Conservation (phyloP, 2,113 vertebrate species). For the Malurus cyaneus region DNA sequence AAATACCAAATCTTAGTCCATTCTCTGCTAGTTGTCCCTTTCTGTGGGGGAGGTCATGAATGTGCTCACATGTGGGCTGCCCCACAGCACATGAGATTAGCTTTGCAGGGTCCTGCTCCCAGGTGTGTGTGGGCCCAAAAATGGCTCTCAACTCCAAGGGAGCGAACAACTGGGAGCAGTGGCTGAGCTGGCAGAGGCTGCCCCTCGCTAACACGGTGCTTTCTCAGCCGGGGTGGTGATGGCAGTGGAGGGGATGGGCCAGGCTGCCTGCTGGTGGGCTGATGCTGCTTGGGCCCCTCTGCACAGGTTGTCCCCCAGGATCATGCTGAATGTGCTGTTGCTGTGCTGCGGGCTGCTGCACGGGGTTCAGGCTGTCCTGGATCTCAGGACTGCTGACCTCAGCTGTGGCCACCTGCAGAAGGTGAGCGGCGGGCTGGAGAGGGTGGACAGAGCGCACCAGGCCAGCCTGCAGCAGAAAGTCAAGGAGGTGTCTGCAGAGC, state of each 20-base stretch:
- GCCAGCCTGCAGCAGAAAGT: conserved; percentile 25
- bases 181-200: not conserved
- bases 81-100: fast-evolving
- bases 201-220: fast-evolving
- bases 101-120: not conserved
- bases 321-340: conserved; percentile 71
- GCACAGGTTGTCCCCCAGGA: not conserved
- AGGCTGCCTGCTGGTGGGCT: not conserved
- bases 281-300: not conserved
- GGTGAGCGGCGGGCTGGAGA: not conserved
- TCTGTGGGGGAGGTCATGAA: not conserved
- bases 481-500: not conserved
- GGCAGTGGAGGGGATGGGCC: not conserved
- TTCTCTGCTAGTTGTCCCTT: not conserved
- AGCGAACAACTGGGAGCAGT: fast-evolving
- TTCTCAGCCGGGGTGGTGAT: fast-evolving
- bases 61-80: not conserved
- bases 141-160: not conserved
- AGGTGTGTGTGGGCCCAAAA: not conserved
- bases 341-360: conserved; percentile 72
- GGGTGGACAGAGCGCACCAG: conserved; percentile 37
- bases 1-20: not conserved
- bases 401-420: conserved; percentile 31
- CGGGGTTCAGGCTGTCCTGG: conserved; percentile 52
- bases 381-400: conserved; percentile 28